Conservation (phyloP, 2,888 invertebrate species). For the Drosophila paranaensis region DNA sequence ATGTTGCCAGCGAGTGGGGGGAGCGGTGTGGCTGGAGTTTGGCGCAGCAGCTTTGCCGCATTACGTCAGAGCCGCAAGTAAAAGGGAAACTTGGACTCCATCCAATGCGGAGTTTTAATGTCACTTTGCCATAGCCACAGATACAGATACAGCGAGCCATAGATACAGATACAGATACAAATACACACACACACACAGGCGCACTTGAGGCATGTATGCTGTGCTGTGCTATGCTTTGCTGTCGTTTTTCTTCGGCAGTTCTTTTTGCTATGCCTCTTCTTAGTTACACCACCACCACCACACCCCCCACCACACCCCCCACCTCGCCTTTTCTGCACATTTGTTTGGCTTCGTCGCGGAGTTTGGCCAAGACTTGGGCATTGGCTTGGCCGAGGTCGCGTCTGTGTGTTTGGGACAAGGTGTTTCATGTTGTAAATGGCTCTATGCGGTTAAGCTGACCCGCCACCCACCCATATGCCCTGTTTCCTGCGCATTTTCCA, state of each 20-base stretch:
- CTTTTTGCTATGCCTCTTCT: slow-evolving; percentile 46
- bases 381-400: slow-evolving; percentile 71
- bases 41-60: slow-evolving; percentile 72
- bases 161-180: slow-evolving; percentile 40
- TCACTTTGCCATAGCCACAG: slow-evolving; percentile 34
- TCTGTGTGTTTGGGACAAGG: slow-evolving; percentile 57
- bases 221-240: slow-evolving; percentile 41
- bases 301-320: background rate
- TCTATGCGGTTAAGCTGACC: slow-evolving; percentile 41
- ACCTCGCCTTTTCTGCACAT: slow-evolving; percentile 11
- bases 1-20: background rate
- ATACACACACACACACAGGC: slow-evolving; percentile 7
- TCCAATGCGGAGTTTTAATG: slow-evolving; percentile 44
- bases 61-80: slow-evolving; percentile 78
- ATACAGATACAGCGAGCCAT: background rate
- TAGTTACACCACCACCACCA: slow-evolving; percentile 26
- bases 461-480: background rate
- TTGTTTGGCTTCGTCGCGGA: slow-evolving; percentile 61
- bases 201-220: no score
- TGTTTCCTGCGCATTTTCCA: slow-evolving; percentile 26
- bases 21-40: slow-evolving; percentile 30
- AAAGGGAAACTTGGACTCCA: slow-evolving; percentile 75
- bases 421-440: slow-evolving; percentile 71
- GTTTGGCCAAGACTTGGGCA: slow-evolving; percentile 44
- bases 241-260: slow-evolving; percentile 57